phyloP scores from a whole-genome alignment of 1,140 invertebrate genomes.

The Bombyx mori region DNA sequence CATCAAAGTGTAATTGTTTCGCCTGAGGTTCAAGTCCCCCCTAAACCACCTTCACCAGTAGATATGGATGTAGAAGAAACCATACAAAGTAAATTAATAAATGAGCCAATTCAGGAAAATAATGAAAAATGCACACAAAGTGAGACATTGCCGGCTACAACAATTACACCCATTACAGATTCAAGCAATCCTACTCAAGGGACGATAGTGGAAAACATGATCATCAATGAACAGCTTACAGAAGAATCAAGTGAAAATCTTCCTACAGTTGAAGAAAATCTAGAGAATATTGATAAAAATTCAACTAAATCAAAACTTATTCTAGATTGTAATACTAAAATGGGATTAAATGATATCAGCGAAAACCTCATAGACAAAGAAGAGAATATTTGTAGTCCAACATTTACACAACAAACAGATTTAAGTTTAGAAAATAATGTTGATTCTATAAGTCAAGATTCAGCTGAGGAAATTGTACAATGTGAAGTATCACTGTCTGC shows the following conservation, averaged over 20 bases:
- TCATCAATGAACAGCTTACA: neutral
- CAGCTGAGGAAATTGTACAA: neutral
- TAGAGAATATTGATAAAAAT: no score
- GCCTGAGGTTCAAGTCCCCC: slow-evolving; percentile 17
- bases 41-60: neutral
- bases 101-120: slow-evolving; percentile 3
- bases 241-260: neutral
- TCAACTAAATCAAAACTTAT: no score
- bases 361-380: no score
- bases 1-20: slow-evolving; percentile 12
- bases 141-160: neutral
- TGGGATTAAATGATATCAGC: no score
- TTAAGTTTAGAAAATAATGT: neutral
- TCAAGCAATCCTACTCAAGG: no score
- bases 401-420: neutral
- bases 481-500: no score
- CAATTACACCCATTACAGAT: no score
- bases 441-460: neutral
- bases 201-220: no score
- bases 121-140: slow-evolving; percentile 1
- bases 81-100: slow-evolving; percentile 5
- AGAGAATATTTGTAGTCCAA: neutral
- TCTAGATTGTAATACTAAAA: no score
- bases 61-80: neutral
- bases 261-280: no score